Base-by-base conservation (phyloP, 2,113 vertebrate genomes). In the Todiramphus chloris region DNA sequence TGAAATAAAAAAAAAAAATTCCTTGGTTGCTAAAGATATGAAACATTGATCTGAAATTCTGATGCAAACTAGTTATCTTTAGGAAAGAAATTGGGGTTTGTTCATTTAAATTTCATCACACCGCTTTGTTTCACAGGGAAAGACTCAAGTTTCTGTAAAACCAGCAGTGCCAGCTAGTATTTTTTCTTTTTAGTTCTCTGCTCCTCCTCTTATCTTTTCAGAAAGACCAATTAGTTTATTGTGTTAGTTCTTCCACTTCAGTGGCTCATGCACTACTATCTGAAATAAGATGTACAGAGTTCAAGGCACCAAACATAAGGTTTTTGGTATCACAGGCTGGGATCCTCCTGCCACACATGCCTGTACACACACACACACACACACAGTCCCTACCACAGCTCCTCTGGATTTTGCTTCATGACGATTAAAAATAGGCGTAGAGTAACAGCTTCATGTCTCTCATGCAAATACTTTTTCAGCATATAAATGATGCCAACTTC, bases 241-340 rank as follows among this genome's bases (percentile, higher is more conserved):
- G 28, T 3, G 19, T 16, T 6, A 46, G 23, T 31, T 20, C 41
- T 67, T 30, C 7, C 33, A 13, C 31, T 24, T 70, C 28, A 39
- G n/a, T 1, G 25, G 25, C 60, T 67, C 19, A 13, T 0, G 2
- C 3, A 1, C 18, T 11, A 3, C 56, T 70, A 58, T 37, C 43
- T 41, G 13, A n/a, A 58, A 7, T 13, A 46, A 82, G 44, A 66
- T 0, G 31, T 8, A 20, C 1, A 0, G 33, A n/a, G 30, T 6
- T n/a, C 60, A 35, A 5, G 0, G 13, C 30, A 30, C 8, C 9
- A 0, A 37, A 56, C 37, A 51, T 1, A 0, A 1, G 30, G 37
- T 2, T 67, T 75, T 33, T 23, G 28, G 2, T 28, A 41, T 1
- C 14, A 0, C 41, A 13, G 55, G 28, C 75, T 74, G 37, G 41